Evolutionary conservation across 2,113 vertebrate species (phyloP).

Genomic region (Corydoras sp.): DNA sequence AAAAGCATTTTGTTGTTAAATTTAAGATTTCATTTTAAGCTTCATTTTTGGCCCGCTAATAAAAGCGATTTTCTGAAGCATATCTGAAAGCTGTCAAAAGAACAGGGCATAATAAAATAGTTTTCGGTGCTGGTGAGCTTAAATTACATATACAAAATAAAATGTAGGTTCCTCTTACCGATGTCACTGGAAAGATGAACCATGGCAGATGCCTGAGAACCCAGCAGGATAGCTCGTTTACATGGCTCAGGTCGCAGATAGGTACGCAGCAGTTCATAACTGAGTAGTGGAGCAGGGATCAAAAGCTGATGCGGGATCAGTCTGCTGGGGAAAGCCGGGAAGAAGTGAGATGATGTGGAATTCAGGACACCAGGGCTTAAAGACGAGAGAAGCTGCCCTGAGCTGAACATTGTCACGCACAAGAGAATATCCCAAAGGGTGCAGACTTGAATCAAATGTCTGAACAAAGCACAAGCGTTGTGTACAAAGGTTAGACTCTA

Average conservation of each 20-base stretch:
- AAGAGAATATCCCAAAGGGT: neutral
- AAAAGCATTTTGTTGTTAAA: no score
- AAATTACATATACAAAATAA: no score
- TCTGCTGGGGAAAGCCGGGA: constrained; percentile 61
- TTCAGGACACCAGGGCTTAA: constrained; percentile 65
- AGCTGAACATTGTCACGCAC: constrained; percentile 65
- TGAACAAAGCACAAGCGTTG: neutral
- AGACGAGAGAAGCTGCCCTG: constrained; percentile 64
- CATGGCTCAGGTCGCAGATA: constrained; percentile 69
- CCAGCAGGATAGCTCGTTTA: constrained; percentile 67
- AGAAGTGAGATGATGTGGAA: constrained; percentile 61
- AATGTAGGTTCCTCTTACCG: constrained; percentile 53
- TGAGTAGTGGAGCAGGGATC: constrained; percentile 67
- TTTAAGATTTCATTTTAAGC: no score
- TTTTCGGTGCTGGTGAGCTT: no score
- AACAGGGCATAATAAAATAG: no score
- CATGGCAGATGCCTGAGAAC: constrained; percentile 57
- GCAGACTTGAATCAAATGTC: neutral
- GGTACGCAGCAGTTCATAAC: constrained; percentile 68
- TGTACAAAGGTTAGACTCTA: neutral
- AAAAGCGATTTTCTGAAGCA: no score
- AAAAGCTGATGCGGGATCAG: constrained; percentile 62
- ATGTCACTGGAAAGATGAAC: constrained; percentile 52
- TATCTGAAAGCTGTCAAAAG: no score
- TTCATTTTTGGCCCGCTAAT: no score